Evolutionary conservation across 1,140 invertebrate genomes (phyloP), one percentile per base, ranked within the genome.

Genomic region (Agrilus planipennis): DNA sequence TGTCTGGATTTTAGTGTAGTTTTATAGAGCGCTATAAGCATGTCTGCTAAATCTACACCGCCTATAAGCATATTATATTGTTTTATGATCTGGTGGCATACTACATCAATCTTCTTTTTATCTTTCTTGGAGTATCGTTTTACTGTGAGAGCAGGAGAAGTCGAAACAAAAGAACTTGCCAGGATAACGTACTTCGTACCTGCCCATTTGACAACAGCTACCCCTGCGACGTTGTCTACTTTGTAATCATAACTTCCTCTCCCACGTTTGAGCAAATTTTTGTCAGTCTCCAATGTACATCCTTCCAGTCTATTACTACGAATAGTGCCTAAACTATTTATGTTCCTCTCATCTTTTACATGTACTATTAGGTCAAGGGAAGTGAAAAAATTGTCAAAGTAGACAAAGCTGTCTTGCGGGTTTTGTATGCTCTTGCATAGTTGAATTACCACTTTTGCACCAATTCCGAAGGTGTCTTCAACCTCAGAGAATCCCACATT

Each of bases 181-280:
- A 29, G n/a, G n/a, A n/a, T n/a, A 29, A 29, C 28, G n/a, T 14
- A 29, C 15, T 29, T 29, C 11, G n/a, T 29, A 29, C 15, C 28
- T 29, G 15, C 28, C 28, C 28, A 29, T 29, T 29, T 29, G n/a
- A n/a, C n/a, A n/a, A n/a, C n/a, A 29, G 28, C 15, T 29, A 29
- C 15, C 11, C n/a, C 15, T 12, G 15, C n/a, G n/a, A 12, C 15
- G n/a, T 14, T 14, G 15, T 29, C 15, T 4, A 14, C n/a, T 4
- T 29, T 29, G 28, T 29, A 25, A 25, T 25, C 22, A 25, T 25
- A 25, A 6, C 11, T 25, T 6, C 22, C 22, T 25, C 22, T 25
- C n/a, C n/a, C 15, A 4, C 22, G 22, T 25, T 29, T 29, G n/a
- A 12, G 28, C n/a, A 29, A 29, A 14, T n/a, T 29, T 11, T 14